phyloP scores from a whole-genome alignment of 2,113 vertebrate species.

The Tautogolabrus adspersus region DNA sequence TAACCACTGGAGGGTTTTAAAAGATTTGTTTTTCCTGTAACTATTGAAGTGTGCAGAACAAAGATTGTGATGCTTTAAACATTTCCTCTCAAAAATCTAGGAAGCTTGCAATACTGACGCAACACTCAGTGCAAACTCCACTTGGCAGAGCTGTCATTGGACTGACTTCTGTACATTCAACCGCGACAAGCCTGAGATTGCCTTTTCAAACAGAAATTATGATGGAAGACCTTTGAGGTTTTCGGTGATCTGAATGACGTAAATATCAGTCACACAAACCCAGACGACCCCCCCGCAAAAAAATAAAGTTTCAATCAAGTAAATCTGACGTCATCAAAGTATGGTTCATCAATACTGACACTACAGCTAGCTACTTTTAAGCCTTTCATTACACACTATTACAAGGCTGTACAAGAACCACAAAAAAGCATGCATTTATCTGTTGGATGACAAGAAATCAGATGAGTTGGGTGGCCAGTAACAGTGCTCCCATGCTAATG shows the following conservation, averaged over 20 bases:
- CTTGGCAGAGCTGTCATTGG: slow-evolving; percentile 8
- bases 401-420: background rate
- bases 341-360: background rate
- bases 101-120: background rate
- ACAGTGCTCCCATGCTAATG: slow-evolving; percentile 38
- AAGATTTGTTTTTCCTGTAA: no score
- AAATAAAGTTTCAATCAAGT: background rate
- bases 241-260: background rate
- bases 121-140: background rate
- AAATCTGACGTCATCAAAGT: background rate
- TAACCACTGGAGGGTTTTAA: no score
- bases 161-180: slow-evolving; percentile 26
- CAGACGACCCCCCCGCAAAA: background rate
- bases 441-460: background rate
- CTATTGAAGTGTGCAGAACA: background rate
- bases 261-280: slow-evolving; percentile 25
- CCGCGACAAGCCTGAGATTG: slow-evolving; percentile 35
- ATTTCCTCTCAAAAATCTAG: slow-evolving; percentile 2
- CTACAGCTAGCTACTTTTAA: background rate
- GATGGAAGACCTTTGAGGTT: slow-evolving; percentile 41
- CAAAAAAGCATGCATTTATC: background rate
- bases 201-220: slow-evolving; percentile 49
- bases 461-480: slow-evolving; percentile 33
- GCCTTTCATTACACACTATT: background rate
- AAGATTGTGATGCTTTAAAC: background rate